phyloP scores from a whole-genome alignment of 1,140 invertebrate genomes.

The Daktulosphaira vitifoliae region DNA sequence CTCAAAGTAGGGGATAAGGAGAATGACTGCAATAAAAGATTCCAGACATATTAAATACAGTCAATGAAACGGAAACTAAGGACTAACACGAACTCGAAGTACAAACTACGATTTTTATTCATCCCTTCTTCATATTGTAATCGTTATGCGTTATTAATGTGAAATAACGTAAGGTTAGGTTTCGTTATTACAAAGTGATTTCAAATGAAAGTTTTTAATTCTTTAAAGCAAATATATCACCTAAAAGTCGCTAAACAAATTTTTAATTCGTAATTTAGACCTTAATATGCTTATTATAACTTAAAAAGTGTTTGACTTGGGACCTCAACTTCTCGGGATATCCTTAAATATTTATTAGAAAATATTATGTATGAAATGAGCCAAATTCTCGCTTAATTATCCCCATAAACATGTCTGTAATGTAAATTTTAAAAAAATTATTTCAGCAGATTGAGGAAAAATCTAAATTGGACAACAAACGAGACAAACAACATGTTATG shows the following conservation, averaged over 20 bases:
- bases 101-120: slow-evolving; percentile 18
- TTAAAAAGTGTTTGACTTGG: too few relatives aligned
- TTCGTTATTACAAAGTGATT: slow-evolving; percentile 19
- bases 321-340: too few relatives aligned
- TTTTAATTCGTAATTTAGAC: too few relatives aligned
- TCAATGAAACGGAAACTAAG: slow-evolving; percentile 29
- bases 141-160: too few relatives aligned
- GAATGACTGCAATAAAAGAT: slow-evolving; percentile 28
- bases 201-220: background rate
- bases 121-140: too few relatives aligned
- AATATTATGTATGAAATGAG: too few relatives aligned
- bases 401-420: too few relatives aligned
- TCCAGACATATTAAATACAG: slow-evolving; percentile 32
- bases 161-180: background rate
- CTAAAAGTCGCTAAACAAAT: too few relatives aligned
- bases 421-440: too few relatives aligned
- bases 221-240: slow-evolving; percentile 20
- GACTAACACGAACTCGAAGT: slow-evolving; percentile 27
- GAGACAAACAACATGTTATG: slow-evolving; percentile 45
- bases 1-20: background rate
- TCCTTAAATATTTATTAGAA: too few relatives aligned
- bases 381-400: too few relatives aligned
- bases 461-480: slow-evolving; percentile 1
- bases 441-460: slow-evolving; percentile 14
- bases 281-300: too few relatives aligned